These are phyloP conservation scores for Ryuthela nishihirai DNA, from an alignment of 2,888 invertebrate species.

Conservation along the genomic window DNA sequence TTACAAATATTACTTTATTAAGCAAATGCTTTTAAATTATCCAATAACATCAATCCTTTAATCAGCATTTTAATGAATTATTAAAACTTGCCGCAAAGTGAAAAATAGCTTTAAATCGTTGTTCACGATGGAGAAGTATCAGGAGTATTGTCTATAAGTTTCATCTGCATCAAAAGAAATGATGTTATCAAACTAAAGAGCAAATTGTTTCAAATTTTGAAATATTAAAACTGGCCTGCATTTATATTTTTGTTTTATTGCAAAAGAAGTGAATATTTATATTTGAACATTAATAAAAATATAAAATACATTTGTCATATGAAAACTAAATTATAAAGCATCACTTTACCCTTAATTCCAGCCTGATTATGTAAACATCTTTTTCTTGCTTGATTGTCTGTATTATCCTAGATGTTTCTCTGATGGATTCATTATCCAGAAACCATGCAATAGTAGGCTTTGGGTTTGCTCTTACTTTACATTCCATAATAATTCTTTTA, in stretches of 20 bases:
- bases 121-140: no score
- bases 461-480: conserved; percentile 83
- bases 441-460: conserved; percentile 62
- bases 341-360: conserved; percentile 68
- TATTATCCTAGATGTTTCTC: conserved; percentile 54
- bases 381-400: conserved; percentile 77
- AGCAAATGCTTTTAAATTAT: no score
- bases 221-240: no score
- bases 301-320: background rate
- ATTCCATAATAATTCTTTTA: conserved; percentile 95
- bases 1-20: no score
- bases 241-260: background rate
- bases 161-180: no score
- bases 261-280: background rate
- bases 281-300: background rate
- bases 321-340: background rate
- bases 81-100: no score
- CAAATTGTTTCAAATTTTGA: no score
- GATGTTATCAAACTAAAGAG: no score
- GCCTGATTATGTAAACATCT: conserved; percentile 78
- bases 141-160: no score
- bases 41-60: no score
- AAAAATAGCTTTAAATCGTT: no score
- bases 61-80: no score
- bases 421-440: conserved; percentile 28